Evolutionary conservation across 2,888 invertebrate genomes (phyloP), one percentile per base, ranked within the genome.

Genomic region (Ptilodon capucinus): DNA sequence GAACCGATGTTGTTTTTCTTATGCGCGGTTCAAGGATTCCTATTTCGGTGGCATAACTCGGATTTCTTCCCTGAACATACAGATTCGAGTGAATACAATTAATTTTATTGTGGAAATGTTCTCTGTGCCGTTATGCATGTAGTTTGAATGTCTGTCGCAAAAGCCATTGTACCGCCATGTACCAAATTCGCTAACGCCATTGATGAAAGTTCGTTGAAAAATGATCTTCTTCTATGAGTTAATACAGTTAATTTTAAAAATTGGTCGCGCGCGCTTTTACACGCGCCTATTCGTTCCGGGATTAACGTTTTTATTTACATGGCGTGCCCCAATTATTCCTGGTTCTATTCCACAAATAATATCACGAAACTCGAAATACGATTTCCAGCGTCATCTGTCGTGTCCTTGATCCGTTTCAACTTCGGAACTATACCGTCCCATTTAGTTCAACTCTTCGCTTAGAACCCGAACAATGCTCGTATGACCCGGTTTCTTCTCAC

Each of bases 401-500:
- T 61, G 68, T 61, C 74, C 74, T 79, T 78, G 76, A 59, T 72
- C 76, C 64, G 70, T 75, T 81, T 84, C 62, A 51, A 59, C 60
- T 63, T 70, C 64, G 64, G 68, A 72, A 68, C 64, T 63, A 63
- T 64, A 55, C 73, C 65, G 71, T 71, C 68, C 79, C 67, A 80
- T 81, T 84, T 81, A 75, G 61, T 62, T 48, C 63, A 63, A 66
- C 60, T 74, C 68, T 63, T 68, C 64, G 60, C 65, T 64, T 68
- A 66, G 61, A 73, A 77, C 70, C 63, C 59, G 72, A 78, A 81
- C 82, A 82, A 79, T 79, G 71, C 71, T 79, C 69, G 71, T 71
- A 64, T 81, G 86, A 83, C 86, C 84, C 71, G 66, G 71, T 81
- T 85, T 74, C 68, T 67, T 71, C 66, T 69, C 68, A 55, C 57